phyloP scores from a whole-genome alignment of 2,888 invertebrate genomes.

The Tinea pellionella region DNA sequence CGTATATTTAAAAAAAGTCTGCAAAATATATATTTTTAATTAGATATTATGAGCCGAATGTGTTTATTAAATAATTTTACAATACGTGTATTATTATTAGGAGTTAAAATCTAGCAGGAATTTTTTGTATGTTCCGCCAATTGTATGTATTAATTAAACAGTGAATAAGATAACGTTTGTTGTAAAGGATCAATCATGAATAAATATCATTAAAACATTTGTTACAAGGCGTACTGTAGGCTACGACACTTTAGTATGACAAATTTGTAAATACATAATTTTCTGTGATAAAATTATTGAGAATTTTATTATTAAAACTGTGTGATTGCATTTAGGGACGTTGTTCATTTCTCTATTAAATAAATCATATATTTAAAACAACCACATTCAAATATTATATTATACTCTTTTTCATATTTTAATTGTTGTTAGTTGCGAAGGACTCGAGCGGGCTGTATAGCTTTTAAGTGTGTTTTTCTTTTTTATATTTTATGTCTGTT shows the following conservation, averaged over 20 bases:
- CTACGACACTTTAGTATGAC: slow-evolving; percentile 60
- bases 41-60: no score
- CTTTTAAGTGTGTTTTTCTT: slow-evolving; percentile 31
- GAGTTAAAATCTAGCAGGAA: no score
- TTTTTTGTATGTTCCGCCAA: no score
- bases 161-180: neutral
- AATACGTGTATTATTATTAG: no score
- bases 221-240: slow-evolving; percentile 54
- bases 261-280: slow-evolving; percentile 71
- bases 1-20: no score
- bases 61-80: no score
- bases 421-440: slow-evolving; percentile 45
- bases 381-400: slow-evolving; percentile 29
- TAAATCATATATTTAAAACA: neutral
- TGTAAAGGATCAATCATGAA: neutral
- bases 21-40: no score
- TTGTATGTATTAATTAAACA: no score
- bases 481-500: slow-evolving; percentile 52
- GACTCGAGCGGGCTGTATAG: slow-evolving; percentile 43
- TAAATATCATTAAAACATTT: slow-evolving; percentile 27
- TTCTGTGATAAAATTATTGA: slow-evolving; percentile 70
- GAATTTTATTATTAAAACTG: slow-evolving; percentile 62
- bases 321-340: slow-evolving; percentile 65
- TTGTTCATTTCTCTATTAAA: slow-evolving; percentile 45
- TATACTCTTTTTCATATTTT: slow-evolving; percentile 33